phyloP scores from a whole-genome alignment of 2,888 invertebrate species.

The Limnephilus auricula region DNA sequence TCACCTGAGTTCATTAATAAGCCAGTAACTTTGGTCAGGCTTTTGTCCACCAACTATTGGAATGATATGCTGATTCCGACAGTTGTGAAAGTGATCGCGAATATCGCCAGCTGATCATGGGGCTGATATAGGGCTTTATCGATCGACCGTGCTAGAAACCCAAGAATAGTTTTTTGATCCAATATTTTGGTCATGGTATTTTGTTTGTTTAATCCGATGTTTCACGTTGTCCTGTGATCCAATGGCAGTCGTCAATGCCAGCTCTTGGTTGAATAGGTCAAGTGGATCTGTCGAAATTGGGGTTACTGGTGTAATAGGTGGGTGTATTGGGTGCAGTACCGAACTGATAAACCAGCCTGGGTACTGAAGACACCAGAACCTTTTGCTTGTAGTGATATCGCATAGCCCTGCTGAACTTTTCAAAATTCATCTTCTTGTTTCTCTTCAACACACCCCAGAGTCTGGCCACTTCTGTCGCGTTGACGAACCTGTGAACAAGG shows the following conservation, averaged over 20 bases:
- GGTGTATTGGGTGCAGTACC: slow-evolving; percentile 83
- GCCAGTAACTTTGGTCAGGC: too few species aligned
- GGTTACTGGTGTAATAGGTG: slow-evolving; percentile 85
- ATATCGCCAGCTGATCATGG: too few species aligned
- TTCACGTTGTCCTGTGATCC: neutral
- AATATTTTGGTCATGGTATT: neutral
- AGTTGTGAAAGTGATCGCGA: too few species aligned
- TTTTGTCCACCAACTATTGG: too few species aligned
- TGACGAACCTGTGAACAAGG: slow-evolving; percentile 82
- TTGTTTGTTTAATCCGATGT: neutral
- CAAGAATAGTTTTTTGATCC: neutral
- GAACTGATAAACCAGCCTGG: slow-evolving; percentile 89
- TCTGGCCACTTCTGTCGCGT: slow-evolving; percentile 90
- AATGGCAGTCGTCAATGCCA: neutral
- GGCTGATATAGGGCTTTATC: too few species aligned
- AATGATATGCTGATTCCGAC: too few species aligned
- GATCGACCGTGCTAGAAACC: too few species aligned
- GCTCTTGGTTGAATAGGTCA: neutral
- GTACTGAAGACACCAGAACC: slow-evolving; percentile 84
- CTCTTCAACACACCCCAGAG: slow-evolving; percentile 92
- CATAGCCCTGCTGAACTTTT: slow-evolving; percentile 94
- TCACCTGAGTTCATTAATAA: too few species aligned
- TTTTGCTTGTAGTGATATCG: slow-evolving; percentile 89
- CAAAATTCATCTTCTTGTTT: slow-evolving; percentile 94
- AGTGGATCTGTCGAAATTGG: slow-evolving; percentile 68